phyloP scores from a whole-genome alignment of 1,140 invertebrate genomes.

The Papilio xuthus region DNA sequence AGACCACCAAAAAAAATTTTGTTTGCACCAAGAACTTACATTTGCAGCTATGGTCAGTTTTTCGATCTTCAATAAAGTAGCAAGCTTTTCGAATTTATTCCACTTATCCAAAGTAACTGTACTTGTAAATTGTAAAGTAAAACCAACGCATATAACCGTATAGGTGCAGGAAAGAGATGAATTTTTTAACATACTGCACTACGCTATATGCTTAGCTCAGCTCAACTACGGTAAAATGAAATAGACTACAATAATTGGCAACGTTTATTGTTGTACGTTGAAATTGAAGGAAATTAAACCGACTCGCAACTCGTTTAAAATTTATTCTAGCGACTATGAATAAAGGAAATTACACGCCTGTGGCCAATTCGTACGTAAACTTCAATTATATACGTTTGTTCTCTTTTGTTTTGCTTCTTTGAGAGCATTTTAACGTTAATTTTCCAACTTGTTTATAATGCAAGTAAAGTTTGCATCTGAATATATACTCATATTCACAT shows the following conservation, averaged over 20 bases:
- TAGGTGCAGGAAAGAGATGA: conserved; percentile 34
- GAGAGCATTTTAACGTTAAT: not conserved
- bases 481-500: not conserved
- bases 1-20: no score
- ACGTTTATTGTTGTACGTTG: conserved; percentile 26
- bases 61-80: not conserved
- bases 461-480: not conserved
- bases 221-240: conserved; percentile 39
- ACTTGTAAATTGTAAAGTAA: no score
- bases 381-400: conserved; percentile 27
- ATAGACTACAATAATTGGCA: conserved; percentile 42
- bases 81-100: conserved; percentile 21
- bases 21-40: no score
- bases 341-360: not conserved
- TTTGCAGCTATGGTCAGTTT: no score
- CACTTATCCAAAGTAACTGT: not conserved
- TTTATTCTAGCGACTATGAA: conserved; percentile 27
- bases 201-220: no score
- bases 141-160: not conserved
- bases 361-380: conserved; percentile 24
- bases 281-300: conserved; percentile 34
- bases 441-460: not conserved
- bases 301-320: conserved; percentile 23
- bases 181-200: conserved; percentile 45
- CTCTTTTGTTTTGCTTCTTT: not conserved